Evolutionary conservation across 2,113 vertebrate genomes (phyloP), one percentile per base, ranked within the genome.

Genomic region (Osmerus eperlanus): DNA sequence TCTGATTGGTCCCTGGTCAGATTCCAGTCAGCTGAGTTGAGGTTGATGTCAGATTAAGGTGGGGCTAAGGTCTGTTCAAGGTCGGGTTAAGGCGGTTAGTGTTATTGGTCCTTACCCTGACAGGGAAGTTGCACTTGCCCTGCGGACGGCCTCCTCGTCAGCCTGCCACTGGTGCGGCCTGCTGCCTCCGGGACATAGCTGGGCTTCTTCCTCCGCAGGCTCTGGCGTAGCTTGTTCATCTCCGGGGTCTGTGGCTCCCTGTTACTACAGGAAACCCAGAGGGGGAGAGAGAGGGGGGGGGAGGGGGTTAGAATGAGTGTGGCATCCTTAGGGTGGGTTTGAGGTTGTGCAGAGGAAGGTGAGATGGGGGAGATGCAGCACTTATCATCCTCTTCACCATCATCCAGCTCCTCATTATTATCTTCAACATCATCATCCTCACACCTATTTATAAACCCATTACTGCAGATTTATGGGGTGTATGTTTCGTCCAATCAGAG

Each of bases 181-280:
- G 47, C 95, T 96, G 95, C 95, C 85, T 97, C 95, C 0, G 95
- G 95, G 73, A 96, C 88, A 0, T 96, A 96, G 51, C 93, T 94
- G 52, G 94, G 94, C 90, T 96, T 96, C 88, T 96, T 95, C 81
- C 95, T 92, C 82, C 95, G 88, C 84, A 97, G 91, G 78, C 96
- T 97, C 91, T 96, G 95, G 59, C 95, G 91, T 89, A 97, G 91
- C 90, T 96, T 97, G 91, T 96, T 96, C 95, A 97, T 97, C 75
- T 95, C 93, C 89, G 91, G 90, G 79, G 93, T 96, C 78, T 93
- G 91, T 87, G 92, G 87, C 84, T 90, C 91, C 86, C 86, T 85
- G 82, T 75, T 88, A 68, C 91, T 92, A 88, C 21, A n/a, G 28
- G 61, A 81, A 52, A 77, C n/a, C 32, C 18, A 41, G n/a, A 23